phyloP scores from a whole-genome alignment of 2,113 vertebrate genomes.

The Trogon surrucura region DNA sequence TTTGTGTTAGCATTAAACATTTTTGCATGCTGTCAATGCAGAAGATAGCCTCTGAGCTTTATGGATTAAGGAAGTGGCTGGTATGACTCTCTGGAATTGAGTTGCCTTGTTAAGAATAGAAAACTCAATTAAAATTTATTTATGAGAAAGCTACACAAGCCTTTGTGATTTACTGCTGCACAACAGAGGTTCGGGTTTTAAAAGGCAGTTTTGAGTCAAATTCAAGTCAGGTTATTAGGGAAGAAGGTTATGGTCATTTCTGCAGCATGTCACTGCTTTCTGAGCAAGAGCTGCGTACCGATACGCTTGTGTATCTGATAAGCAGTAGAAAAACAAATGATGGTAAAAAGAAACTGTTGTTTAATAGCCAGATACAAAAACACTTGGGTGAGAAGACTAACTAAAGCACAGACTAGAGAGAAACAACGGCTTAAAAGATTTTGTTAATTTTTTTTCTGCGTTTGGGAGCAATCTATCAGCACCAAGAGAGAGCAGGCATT shows the following conservation, averaged over 20 bases:
- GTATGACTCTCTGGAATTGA: slow-evolving; percentile 34
- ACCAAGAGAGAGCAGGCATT: background rate
- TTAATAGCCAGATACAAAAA: background rate
- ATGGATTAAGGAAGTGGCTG: slow-evolving; percentile 26
- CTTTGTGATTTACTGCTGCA: background rate
- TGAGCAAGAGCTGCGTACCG: background rate
- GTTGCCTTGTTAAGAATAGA: slow-evolving; percentile 9
- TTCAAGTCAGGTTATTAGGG: background rate
- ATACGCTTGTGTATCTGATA: background rate
- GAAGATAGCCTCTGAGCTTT: slow-evolving; percentile 51
- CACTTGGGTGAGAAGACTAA: background rate
- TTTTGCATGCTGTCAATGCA: slow-evolving; percentile 61
- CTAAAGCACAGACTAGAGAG: background rate
- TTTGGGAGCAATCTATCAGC: background rate
- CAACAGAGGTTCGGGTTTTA: background rate
- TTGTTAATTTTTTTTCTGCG: background rate
- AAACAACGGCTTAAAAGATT: background rate
- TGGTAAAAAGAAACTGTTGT: background rate
- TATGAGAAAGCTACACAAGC: background rate
- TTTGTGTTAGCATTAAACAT: slow-evolving; percentile 73
- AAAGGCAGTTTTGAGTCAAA: background rate
- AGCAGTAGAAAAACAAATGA: background rate
- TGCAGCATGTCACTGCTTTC: background rate
- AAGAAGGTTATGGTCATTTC: background rate
- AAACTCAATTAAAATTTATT: slow-evolving; percentile 37